A percentile compares a stretch with the other conserved stretches of the same genome.
phyloP scores from a whole-genome alignment of 2,888 invertebrate genomes.

The Deilephila porcellus region DNA sequence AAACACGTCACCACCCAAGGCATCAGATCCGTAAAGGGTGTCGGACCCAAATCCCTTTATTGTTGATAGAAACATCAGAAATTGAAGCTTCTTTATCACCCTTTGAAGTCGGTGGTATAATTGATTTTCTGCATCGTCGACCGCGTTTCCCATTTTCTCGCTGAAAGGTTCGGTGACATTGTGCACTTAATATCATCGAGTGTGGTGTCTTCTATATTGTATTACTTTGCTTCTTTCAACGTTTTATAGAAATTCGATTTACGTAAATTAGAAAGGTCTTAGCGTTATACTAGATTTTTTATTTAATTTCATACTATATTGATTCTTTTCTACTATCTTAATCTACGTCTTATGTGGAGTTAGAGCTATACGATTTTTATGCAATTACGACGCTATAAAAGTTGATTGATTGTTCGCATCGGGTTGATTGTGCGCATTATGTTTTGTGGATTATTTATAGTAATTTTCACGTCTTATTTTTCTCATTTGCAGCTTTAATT shows the following conservation, averaged over 20 bases:
- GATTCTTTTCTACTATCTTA: no score
- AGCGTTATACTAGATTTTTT: neutral
- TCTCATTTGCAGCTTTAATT: no score
- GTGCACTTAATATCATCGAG: conserved; percentile 16
- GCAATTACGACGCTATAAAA: no score
- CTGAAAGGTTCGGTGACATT: conserved; percentile 20
- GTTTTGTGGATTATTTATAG: no score
- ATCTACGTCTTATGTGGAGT: no score
- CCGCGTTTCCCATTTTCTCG: conserved; percentile 60
- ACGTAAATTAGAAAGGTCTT: neutral
- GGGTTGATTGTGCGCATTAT: no score
- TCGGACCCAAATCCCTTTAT: conserved; percentile 26
- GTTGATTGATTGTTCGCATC: no score
- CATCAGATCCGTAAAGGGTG: conserved; percentile 16
- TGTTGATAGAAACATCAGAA: conserved; percentile 61
- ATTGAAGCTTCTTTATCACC: conserved; percentile 56
- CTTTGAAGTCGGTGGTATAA: conserved; percentile 64
- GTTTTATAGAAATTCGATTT: neutral
- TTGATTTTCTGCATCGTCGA: conserved; percentile 69
- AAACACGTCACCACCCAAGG: conserved; percentile 12
- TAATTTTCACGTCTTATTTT: no score
- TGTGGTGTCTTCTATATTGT: conserved; percentile 9
- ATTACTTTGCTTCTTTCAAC: conserved; percentile 9
- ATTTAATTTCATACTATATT: neutral
- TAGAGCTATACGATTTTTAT: no score